phyloP scores from a whole-genome alignment of 2,888 invertebrate species.

The Aphodius granarius region DNA sequence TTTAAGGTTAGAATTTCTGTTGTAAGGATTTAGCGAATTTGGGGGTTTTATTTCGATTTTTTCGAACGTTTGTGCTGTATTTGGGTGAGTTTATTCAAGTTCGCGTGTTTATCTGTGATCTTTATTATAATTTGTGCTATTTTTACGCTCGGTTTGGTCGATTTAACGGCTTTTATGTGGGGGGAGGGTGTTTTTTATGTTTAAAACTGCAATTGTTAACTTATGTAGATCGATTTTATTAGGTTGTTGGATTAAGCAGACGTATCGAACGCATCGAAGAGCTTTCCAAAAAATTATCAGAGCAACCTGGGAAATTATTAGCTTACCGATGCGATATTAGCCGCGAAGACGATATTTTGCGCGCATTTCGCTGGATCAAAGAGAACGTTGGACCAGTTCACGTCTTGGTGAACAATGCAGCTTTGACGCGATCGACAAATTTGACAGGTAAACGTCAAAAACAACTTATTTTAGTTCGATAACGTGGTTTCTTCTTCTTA shows the following conservation, averaged over 20 bases:
- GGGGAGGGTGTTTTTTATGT: too few species aligned
- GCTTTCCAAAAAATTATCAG: constrained; percentile 27
- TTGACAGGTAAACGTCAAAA: constrained; percentile 24
- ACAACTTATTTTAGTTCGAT: too few species aligned
- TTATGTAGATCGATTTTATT: neutral
- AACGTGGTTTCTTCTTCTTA: too few species aligned
- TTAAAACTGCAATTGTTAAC: neutral
- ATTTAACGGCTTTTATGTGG: too few species aligned
- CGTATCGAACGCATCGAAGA: constrained; percentile 32
- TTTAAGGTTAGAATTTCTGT: too few species aligned
- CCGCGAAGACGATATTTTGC: constrained; percentile 33
- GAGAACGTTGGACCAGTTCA: constrained; percentile 33
- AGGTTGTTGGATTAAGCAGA: constrained; percentile 36
- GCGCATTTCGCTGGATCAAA: constrained; percentile 31
- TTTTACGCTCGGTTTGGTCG: neutral
- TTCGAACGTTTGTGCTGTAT: too few species aligned
- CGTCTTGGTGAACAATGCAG: constrained; percentile 38
- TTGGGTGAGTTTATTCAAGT: neutral
- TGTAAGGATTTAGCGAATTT: too few species aligned
- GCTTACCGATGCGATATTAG: constrained; percentile 33
- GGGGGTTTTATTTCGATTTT: too few species aligned
- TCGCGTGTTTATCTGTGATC: neutral
- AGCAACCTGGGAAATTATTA: constrained; percentile 32
- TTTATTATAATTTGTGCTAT: neutral
- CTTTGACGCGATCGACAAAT: constrained; percentile 29